Conservation (phyloP, 2,797 vertebrate genomes). For the Neosilurus hyrtlii region DNA sequence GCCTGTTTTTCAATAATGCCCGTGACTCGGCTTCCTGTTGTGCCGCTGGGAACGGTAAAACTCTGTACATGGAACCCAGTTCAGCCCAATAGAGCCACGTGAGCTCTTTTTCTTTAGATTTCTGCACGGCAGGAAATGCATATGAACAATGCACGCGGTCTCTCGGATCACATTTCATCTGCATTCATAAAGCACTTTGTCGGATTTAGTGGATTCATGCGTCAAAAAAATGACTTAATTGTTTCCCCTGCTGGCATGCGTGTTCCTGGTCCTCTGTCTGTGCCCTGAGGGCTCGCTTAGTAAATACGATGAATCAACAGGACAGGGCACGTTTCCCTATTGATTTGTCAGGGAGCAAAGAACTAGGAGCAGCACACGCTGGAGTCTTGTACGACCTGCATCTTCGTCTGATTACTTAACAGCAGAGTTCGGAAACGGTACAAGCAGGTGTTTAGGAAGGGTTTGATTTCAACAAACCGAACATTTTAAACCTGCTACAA, state of each 20-base stretch:
- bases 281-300: constrained; percentile 2
- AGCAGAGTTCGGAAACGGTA: constrained; percentile 22
- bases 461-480: constrained; percentile 3
- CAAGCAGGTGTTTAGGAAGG: constrained; percentile 28
- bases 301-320: neutral
- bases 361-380: neutral
- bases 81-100: constrained; percentile 52
- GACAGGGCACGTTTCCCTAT: constrained; percentile 13
- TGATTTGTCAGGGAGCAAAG: constrained; percentile 3
- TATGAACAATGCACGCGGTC: constrained; percentile 63
- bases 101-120: constrained; percentile 60
- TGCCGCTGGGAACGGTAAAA: constrained; percentile 66
- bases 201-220: constrained; percentile 47
- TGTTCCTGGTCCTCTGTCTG: neutral
- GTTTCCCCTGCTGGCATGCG: neutral
- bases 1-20: constrained; percentile 21
- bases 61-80: constrained; percentile 62
- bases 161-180: constrained; percentile 50
- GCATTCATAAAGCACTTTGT: constrained; percentile 55
- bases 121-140: constrained; percentile 62
- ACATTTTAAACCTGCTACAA: neutral
- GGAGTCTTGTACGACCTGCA: neutral
- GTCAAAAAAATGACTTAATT: constrained; percentile 54
- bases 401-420: neutral
- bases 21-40: constrained; percentile 63